phyloP scores from a whole-genome alignment of 2,888 invertebrate species.

The Galerucella nymphaeae region DNA sequence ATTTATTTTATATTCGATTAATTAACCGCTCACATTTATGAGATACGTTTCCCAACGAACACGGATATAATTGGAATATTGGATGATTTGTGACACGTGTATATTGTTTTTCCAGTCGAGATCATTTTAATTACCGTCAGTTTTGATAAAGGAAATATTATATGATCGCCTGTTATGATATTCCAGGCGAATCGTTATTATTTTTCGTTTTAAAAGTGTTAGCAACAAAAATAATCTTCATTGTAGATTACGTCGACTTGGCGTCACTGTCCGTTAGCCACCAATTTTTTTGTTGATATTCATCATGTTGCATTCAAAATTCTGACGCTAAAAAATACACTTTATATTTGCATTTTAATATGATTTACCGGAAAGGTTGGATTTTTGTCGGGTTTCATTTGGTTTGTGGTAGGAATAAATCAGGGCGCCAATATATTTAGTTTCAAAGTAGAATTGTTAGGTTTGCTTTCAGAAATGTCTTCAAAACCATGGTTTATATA shows the following conservation, averaged over 20 bases:
- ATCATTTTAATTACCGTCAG: not conserved
- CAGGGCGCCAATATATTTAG: not conserved
- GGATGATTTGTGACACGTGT: constrained; percentile 4
- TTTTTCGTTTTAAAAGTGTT: too few species aligned
- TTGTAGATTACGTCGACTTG: too few species aligned
- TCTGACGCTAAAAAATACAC: constrained; percentile 25
- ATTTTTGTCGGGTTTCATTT: constrained; percentile 23
- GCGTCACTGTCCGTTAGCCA: not conserved
- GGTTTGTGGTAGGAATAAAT: constrained; percentile 1
- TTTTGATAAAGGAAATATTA: not conserved
- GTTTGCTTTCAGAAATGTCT: too few species aligned
- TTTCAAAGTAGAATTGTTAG: too few species aligned
- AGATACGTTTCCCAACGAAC: not conserved
- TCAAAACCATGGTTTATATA: too few species aligned
- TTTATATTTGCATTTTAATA: constrained; percentile 28
- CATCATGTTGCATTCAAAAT: constrained; percentile 24
- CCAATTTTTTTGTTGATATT: constrained; percentile 16
- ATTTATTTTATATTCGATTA: not conserved
- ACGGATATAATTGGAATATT: not conserved
- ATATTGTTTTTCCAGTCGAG: constrained; percentile 2
- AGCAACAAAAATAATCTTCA: too few species aligned
- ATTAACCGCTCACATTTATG: not conserved
- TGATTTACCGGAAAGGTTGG: constrained; percentile 18
- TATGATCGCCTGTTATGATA: not conserved
- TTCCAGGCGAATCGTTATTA: not conserved